A percentile compares a stretch with the other conserved stretches of the same genome.
These are phyloP conservation scores for Odocoileus virginianus DNA, from an alignment of 2,113 vertebrate species.

Conservation along the genomic window DNA sequence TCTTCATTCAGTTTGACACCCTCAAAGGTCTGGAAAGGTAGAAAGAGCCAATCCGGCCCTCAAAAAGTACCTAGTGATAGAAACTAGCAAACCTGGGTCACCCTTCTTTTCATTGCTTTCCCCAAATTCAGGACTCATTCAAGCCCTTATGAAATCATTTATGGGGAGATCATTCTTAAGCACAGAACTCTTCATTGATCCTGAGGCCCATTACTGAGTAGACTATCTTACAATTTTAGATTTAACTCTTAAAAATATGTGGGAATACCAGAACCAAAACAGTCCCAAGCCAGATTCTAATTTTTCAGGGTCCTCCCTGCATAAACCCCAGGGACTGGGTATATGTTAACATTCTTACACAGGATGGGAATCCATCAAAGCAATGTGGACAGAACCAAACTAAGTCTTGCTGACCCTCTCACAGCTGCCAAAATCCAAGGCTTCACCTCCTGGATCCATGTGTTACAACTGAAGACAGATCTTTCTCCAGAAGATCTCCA, in stretches of 20 bases:
- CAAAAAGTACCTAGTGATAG: background rate
- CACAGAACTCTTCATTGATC: background rate
- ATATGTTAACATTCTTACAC: background rate
- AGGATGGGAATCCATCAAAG: background rate
- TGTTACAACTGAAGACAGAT: background rate
- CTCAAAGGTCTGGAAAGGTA: background rate
- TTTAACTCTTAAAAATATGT: background rate
- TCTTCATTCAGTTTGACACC: background rate
- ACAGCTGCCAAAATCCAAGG: background rate
- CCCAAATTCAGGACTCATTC: background rate
- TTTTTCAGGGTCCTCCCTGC: background rate
- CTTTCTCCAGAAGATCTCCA: background rate
- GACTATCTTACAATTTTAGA: background rate
- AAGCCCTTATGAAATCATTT: background rate
- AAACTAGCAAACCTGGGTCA: background rate
- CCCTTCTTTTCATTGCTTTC: background rate
- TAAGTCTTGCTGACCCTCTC: background rate
- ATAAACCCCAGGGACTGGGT: background rate
- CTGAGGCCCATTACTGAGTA: background rate
- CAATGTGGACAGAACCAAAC: background rate
- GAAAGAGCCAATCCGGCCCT: background rate
- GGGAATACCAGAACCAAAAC: background rate
- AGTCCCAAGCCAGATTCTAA: background rate
- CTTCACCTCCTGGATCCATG: background rate
- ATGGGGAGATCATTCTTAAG: background rate